Evolutionary conservation across 2,797 vertebrate genomes (phyloP), one percentile per base, ranked within the genome.

Genomic region (Coccyzus lansbergi): DNA sequence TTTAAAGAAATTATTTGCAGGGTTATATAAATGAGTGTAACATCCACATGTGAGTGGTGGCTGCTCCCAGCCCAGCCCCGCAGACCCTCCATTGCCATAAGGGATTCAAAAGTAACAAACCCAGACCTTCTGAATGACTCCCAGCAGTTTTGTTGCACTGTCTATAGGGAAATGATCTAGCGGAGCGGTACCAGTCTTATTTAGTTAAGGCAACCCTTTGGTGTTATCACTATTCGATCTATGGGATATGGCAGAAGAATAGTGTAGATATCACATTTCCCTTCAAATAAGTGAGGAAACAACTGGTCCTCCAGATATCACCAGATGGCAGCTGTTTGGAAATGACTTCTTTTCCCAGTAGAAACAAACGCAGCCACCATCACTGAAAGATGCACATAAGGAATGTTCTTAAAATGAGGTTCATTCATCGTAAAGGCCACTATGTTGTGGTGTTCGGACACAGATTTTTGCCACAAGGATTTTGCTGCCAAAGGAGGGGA

Each of bases 381-480:
- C 40, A 15, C 68, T 56, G 71, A 53, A 49, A 36, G 10, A 9
- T 2, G 56, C 11, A 31, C 9, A 13, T 9, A 55, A 58, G 4
- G 15, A n/a, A 12, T 29, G 51, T 9, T 33, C 36, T 42, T 21
- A 21, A 29, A 29, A 17, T 17, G 52, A 78, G 38, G 34, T 10
- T 62, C 36, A 12, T 0, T 0, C 9, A 4, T 33, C 17, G 14
- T 22, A 4, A 49, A 56, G 48, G 20, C 31, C 31, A 20, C 31
- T 19, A 2, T 55, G 31, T 12, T 1, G 7, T 8, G 2, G 6
- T 6, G 34, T 48, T 42, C 36, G n/a, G 28, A 17, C 2, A 1
- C 48, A 51, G 26, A 10, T 33, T 46, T n/a, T 49, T 76, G 24
- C 40, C 46, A 26, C 49, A 49, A 8, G 59, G 63, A 80, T 44